Evolutionary conservation across 2,797 vertebrate genomes (phyloP).

Genomic region (Enteromius fasciolatus): DNA sequence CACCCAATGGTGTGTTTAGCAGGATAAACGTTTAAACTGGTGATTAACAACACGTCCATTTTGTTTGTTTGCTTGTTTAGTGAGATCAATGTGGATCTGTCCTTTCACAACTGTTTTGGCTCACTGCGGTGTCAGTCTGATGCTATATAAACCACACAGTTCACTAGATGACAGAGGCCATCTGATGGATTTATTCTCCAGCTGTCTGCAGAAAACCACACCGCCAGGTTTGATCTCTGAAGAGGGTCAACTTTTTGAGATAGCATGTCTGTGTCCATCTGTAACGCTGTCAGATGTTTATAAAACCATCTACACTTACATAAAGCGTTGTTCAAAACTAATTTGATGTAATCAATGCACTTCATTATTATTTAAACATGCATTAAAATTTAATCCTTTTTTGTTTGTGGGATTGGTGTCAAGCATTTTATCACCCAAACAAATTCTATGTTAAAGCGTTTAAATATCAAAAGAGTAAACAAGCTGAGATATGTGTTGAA

Average conservation of each 20-base stretch:
- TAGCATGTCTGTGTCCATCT: not conserved
- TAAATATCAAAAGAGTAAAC: conserved; percentile 5
- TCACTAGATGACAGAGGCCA: not conserved
- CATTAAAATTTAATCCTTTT: not conserved
- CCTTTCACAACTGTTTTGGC: not conserved
- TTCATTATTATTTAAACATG: not conserved
- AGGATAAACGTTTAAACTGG: too few species aligned
- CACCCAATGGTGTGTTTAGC: too few species aligned
- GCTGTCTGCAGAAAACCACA: not conserved
- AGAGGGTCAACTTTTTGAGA: not conserved
- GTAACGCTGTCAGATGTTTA: not conserved
- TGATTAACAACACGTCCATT: not conserved
- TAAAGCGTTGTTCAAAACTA: not conserved
- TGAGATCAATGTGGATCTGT: not conserved
- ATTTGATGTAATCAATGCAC: not conserved
- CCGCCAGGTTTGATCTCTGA: not conserved
- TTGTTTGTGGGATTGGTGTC: not conserved
- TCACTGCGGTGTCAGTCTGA: not conserved
- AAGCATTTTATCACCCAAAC: not conserved
- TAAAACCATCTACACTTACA: not conserved
- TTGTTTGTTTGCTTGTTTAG: conserved; percentile 3
- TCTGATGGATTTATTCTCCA: conserved; percentile 2
- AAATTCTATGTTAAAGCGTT: not conserved
- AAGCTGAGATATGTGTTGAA: not conserved
- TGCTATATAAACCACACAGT: conserved; percentile 13